These are phyloP conservation scores for Neotoxoptera formosana DNA, from an alignment of 1,140 invertebrate species.

Conservation along the genomic window DNA sequence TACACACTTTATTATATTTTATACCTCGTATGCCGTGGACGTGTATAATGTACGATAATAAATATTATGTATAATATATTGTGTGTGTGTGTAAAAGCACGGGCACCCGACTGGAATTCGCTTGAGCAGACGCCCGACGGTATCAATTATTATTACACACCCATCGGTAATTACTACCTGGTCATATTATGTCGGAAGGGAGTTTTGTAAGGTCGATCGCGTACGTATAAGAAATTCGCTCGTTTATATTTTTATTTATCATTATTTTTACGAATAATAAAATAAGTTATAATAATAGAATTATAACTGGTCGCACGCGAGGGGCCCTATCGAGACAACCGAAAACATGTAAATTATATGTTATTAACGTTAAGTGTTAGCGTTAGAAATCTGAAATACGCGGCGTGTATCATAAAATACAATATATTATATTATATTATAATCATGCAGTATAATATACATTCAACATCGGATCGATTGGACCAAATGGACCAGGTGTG, in stretches of 20 bases:
- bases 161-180: slow-evolving; percentile 29
- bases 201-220: not conserved
- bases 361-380: slow-evolving; percentile 6
- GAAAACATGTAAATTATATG: slow-evolving; percentile 39
- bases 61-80: not conserved
- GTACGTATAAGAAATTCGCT: not conserved
- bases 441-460: not conserved
- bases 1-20: not conserved
- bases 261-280: slow-evolving; percentile 2
- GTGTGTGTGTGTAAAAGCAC: not conserved
- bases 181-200: not conserved
- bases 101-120: not conserved
- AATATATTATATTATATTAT: not conserved
- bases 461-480: not conserved
- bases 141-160: slow-evolving; percentile 38
- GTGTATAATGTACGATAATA: not conserved
- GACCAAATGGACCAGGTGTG: not conserved
- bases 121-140: not conserved
- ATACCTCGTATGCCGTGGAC: no score
- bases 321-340: not conserved
- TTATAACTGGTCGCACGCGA: slow-evolving; percentile 37
- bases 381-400: not conserved
- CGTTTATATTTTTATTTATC: not conserved
- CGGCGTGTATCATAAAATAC: not conserved
- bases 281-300: slow-evolving; percentile 16